phyloP scores from a whole-genome alignment of 2,797 vertebrate genomes.

The Hozukius guyotensis region DNA sequence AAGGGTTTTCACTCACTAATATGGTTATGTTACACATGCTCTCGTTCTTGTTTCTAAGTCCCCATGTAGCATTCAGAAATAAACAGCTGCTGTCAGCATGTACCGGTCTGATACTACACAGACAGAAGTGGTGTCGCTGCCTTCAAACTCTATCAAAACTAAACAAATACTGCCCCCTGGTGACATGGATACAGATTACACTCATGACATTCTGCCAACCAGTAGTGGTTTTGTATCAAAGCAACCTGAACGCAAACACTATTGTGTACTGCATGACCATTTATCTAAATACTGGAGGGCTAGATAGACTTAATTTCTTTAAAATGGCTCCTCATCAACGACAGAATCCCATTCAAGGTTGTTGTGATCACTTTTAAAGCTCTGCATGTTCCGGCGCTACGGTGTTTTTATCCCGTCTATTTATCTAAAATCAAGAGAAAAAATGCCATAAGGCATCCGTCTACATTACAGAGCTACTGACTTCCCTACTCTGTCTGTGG shows the following conservation, averaged over 20 bases:
- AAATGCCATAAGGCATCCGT: too few relatives aligned
- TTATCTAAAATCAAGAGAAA: too few relatives aligned
- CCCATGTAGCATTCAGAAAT: background rate
- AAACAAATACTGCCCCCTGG: constrained; percentile 71
- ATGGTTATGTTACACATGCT: background rate
- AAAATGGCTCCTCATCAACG: background rate
- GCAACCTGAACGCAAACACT: background rate
- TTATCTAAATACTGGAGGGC: background rate
- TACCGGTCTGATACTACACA: background rate
- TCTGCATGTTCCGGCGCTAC: too few relatives aligned
- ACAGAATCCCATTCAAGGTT: background rate
- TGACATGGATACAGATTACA: constrained; percentile 28
- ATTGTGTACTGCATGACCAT: background rate
- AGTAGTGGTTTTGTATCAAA: background rate
- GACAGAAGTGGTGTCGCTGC: background rate
- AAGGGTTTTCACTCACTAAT: constrained; percentile 1
- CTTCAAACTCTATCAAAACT: background rate
- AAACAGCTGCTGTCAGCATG: constrained; percentile 51
- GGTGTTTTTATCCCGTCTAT: too few relatives aligned
- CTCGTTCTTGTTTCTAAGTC: background rate
- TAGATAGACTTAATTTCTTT: background rate
- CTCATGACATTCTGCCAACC: background rate
- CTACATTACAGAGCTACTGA: too few relatives aligned
- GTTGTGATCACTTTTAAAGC: background rate
- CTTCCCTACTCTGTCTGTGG: too few relatives aligned